phyloP scores from a whole-genome alignment of 2,888 invertebrate species.

The Bellardia pandia region DNA sequence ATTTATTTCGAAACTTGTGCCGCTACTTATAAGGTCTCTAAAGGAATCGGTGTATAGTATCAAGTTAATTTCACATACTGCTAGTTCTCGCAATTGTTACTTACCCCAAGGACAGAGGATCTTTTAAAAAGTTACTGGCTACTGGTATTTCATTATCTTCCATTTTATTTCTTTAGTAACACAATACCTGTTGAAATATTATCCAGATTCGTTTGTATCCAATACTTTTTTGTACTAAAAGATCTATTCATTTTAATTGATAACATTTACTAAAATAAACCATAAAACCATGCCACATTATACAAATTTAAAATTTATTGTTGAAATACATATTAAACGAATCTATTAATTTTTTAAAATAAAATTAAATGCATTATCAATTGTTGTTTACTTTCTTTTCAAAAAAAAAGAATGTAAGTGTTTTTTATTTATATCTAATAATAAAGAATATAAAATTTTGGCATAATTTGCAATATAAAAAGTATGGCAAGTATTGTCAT shows the following conservation, averaged over 20 bases:
- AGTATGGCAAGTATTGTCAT: no score
- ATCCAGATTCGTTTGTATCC: background rate
- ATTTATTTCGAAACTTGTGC: constrained; percentile 81
- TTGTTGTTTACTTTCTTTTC: no score
- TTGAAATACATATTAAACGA: no score
- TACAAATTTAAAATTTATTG: background rate
- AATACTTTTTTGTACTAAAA: background rate
- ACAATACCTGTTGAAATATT: background rate
- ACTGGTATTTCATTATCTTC: constrained; percentile 65
- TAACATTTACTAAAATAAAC: background rate
- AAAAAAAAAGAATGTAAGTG: no score
- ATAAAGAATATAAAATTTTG: no score
- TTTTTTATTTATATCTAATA: no score
- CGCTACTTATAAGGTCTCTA: constrained; percentile 78
- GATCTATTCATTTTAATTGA: background rate
- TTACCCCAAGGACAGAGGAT: constrained; percentile 78
- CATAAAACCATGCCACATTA: constrained; percentile 4
- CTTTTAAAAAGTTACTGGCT: constrained; percentile 74
- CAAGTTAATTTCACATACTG: constrained; percentile 6
- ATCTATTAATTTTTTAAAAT: no score
- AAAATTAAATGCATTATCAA: no score
- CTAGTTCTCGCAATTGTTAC: background rate
- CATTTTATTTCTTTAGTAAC: constrained; percentile 46
- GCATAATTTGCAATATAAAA: no score
- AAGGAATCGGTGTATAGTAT: background rate